Evolutionary conservation across 2,888 invertebrate species (phyloP), one percentile per base, ranked within the genome.

Genomic region (Drosophila heteroneura): DNA sequence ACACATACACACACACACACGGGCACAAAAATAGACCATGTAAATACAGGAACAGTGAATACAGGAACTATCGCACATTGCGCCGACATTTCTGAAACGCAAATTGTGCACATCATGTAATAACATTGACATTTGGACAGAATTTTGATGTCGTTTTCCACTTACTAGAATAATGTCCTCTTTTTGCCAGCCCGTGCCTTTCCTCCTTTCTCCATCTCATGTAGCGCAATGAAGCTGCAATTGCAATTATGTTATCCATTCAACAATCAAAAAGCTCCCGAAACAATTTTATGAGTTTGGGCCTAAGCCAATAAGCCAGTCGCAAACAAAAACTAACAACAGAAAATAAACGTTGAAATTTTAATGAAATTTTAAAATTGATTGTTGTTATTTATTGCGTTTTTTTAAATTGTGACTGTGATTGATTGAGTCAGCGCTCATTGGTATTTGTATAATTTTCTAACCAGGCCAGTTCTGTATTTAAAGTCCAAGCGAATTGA

Each of bases 111-210:
- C 6, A 49, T 53, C 56, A 26, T 63, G 47, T 65, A 81, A 83
- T 70, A 60, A 69, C 89, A 83, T 81, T 85, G 84, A 77, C 84
- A 82, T 86, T 86, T 73, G 67, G 65, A 32, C 72, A 70, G 52
- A 41, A 30, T 32, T 41, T 41, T 41, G 5, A 16, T 58, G 3
- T 6, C 5, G 16, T 39, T 58, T 44, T 52, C 10, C 41, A 51
- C n/a, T 39, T 49, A 59, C 64, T 74, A 70, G 49, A 63, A 65
- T 64, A 62, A 61, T 58, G 56, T 66, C 67, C 53, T 56, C 41
- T 44, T 28, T 28, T 28, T 47, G 7, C 12, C 22, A 60, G 47
- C 49, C 26, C 30, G 9, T 37, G 49, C 9, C 16, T 12, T 14
- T 3, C 9, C n/a, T n/a, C 22, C 3, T 0, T 26, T 14, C 1